Conservation (phyloP, 1,140 invertebrate species). For the Trichonephila clavata region DNA sequence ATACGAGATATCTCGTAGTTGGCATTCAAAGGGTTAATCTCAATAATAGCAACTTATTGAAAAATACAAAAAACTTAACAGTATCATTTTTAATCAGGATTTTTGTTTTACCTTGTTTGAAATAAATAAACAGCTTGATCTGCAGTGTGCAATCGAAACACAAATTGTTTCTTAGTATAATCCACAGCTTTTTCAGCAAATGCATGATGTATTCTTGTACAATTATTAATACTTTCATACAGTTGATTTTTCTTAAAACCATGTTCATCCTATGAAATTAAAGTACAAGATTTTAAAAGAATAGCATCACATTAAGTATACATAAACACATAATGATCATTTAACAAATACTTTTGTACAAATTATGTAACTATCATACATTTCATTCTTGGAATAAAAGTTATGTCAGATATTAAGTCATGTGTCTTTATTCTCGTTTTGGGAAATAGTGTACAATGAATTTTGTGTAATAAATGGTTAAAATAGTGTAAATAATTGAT, state of each 20-base stretch:
- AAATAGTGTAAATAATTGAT: no score
- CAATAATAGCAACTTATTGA: no score
- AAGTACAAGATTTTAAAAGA: neutral
- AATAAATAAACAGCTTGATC: slow-evolving; percentile 98
- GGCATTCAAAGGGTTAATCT: no score
- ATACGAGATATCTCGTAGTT: no score
- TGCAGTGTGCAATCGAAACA: slow-evolving; percentile 96
- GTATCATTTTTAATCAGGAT: neutral
- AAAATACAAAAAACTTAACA: neutral
- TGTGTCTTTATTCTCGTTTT: no score
- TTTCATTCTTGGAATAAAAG: no score
- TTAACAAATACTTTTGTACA: no score
- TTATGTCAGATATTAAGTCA: no score
- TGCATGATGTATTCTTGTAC: slow-evolving; percentile 95
- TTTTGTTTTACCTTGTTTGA: slow-evolving; percentile 87
- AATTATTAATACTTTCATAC: slow-evolving; percentile 87
- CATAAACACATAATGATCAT: neutral
- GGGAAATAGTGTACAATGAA: no score
- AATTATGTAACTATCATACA: no score
- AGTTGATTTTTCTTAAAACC: slow-evolving; percentile 91
- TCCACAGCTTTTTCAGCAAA: slow-evolving; percentile 96
- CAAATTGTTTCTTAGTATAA: slow-evolving; percentile 98
- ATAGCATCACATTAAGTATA: neutral
- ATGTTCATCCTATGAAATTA: slow-evolving; percentile 87
- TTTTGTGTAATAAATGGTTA: no score